Evolutionary conservation across 2,113 vertebrate genomes (phyloP), one percentile per base, ranked within the genome.

Genomic region (Terrapene triunguis): DNA sequence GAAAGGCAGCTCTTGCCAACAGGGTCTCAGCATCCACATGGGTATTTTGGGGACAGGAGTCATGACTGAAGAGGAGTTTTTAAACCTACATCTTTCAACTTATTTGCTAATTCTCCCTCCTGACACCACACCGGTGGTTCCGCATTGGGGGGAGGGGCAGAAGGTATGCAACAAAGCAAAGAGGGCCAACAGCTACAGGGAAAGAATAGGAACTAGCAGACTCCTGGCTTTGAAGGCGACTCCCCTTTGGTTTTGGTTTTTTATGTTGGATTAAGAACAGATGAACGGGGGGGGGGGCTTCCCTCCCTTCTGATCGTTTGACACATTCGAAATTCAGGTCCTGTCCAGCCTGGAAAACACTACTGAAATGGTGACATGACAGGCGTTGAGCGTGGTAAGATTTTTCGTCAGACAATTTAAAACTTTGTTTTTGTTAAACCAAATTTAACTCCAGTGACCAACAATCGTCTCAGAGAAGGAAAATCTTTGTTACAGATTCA

Each of bases 11-110:
- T 55, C 3, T 5, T 1, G 57, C 42, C 32, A 14, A 79, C 27
- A 1, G 1, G 55, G 88, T 9, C 0, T 0, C 0, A 1, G 54
- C 13, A 44, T 16, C 8, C 8, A 4, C 35, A 16, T 69, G 35
- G 35, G 35, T n/a, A n/a, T 69, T 69, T 69, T 21, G 62, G 62
- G 12, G 17, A 69, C 62, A 69, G 62, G 62, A 69, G 62, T 17
- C n/a, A n/a, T 19, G 16, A n/a, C 35, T n/a, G 62, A n/a, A 69
- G 62, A 65, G 32, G 62, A 69, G 62, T 19, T 69, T 69, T 69
- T 69, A 19, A 19, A 69, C 8, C 13, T 21, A 21, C 62, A n/a
- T n/a, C 62, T 69, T 69, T 69, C 16, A n/a, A n/a, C 17, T 5
- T n/a, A n/a, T 8, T 86, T 27, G 24, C 13, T 17, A 53, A 47